A percentile compares a stretch with the other conserved stretches of the same genome.
Conservation (phyloP, 2,888 invertebrate species). For the Drosophila kuntzei region DNA sequence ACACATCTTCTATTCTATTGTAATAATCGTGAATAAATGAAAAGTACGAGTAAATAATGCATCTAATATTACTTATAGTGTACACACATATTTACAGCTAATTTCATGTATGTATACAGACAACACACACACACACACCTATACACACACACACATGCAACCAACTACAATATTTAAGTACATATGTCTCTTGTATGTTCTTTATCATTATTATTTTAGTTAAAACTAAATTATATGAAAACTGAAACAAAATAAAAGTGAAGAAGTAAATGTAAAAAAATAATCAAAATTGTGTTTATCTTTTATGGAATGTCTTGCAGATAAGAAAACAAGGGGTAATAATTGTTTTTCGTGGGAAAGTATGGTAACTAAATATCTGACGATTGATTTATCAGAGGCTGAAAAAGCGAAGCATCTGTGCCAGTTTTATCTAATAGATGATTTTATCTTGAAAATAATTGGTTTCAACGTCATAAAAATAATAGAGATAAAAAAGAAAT, state of each 20-base stretch:
- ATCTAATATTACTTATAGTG: constrained; percentile 49
- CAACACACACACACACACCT: constrained; percentile 35
- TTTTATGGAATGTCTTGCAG: constrained; percentile 5
- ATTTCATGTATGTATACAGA: constrained; percentile 52
- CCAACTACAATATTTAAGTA: constrained; percentile 62
- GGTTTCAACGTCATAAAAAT: too few species aligned
- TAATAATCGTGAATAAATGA: constrained; percentile 52
- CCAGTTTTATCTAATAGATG: background rate
- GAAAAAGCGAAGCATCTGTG: background rate
- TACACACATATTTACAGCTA: constrained; percentile 53
- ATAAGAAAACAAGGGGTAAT: background rate
- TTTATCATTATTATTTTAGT: constrained; percentile 62
- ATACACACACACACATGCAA: constrained; percentile 41
- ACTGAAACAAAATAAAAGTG: constrained; percentile 66
- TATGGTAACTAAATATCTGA: background rate
- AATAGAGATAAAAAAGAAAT: background rate
- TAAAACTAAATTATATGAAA: constrained; percentile 73
- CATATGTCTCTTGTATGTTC: constrained; percentile 59
- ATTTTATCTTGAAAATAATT: background rate
- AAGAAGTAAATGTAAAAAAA: constrained; percentile 72
- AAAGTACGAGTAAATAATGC: constrained; percentile 62
- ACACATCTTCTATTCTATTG: constrained; percentile 52
- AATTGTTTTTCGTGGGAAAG: background rate
- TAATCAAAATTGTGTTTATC: constrained; percentile 21
- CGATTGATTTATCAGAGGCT: background rate